Conservation (phyloP, 2,797 vertebrate genomes). For the Lemur catta region DNA sequence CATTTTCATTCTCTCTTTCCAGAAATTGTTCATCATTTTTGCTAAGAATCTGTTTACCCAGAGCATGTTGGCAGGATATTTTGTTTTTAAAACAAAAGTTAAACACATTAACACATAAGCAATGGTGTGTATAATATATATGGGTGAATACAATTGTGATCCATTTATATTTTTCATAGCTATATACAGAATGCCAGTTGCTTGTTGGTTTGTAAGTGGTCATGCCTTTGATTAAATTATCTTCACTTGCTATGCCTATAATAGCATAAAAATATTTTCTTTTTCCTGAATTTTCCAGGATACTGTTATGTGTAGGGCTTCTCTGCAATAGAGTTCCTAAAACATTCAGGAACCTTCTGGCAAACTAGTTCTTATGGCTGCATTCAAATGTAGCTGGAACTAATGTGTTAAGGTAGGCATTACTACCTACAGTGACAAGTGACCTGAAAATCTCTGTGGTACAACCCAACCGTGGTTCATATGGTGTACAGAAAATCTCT, state of each 20-base stretch:
- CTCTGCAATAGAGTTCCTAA: slow-evolving; percentile 15
- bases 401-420: neutral
- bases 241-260: slow-evolving; percentile 16
- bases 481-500: neutral
- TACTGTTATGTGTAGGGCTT: neutral
- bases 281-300: slow-evolving; percentile 4
- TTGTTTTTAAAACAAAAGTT: slow-evolving; percentile 65
- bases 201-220: slow-evolving; percentile 53
- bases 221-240: slow-evolving; percentile 62
- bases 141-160: slow-evolving; percentile 56
- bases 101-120: slow-evolving; percentile 56
- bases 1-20: slow-evolving; percentile 14
- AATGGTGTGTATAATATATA: slow-evolving; percentile 57
- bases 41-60: slow-evolving; percentile 46
- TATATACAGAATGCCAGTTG: slow-evolving; percentile 42
- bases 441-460: neutral
- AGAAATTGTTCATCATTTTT: slow-evolving; percentile 55
- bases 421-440: neutral
- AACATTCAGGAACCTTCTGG: neutral
- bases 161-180: slow-evolving; percentile 49
- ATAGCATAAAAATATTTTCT: slow-evolving; percentile 20
- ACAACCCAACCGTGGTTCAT: neutral
- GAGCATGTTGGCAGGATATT: slow-evolving; percentile 7
- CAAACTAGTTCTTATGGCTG: neutral
- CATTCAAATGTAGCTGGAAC: neutral